These are phyloP conservation scores for Holothuria glaberrima DNA, from an alignment of 35 echinoderm and acorn worm genomes.

Conservation along the genomic window DNA sequence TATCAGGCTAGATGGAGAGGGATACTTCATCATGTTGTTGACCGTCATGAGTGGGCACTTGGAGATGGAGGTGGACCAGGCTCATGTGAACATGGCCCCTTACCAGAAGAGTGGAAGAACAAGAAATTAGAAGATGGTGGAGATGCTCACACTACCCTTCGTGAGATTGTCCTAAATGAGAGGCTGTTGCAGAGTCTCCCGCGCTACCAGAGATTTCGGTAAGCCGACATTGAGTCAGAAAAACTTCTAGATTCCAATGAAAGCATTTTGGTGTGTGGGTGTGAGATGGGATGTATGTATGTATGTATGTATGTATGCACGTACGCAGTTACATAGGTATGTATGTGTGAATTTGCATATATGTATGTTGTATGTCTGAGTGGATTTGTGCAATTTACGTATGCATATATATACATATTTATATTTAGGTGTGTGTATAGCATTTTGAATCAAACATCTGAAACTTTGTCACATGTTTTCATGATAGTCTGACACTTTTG, in stretches of 20 bases:
- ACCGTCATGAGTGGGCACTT: neutral
- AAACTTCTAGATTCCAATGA: too few species aligned
- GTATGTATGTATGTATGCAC: neutral
- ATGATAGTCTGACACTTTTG: too few species aligned
- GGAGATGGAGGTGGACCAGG: constrained; percentile 22
- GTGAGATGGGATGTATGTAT: too few species aligned
- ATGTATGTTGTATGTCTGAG: neutral
- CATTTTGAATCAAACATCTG: too few species aligned
- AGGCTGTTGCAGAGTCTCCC: neutral
- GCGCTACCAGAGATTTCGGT: neutral
- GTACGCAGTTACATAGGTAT: neutral
- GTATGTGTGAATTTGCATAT: too few species aligned
- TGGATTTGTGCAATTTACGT: too few species aligned
- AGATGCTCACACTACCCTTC: neutral
- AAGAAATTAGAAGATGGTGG: neutral
- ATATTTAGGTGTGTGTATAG: too few species aligned
- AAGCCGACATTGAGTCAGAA: neutral
- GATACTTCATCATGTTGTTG: neutral
- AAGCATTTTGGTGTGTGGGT: neutral
- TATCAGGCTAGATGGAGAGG: neutral
- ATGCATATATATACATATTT: too few species aligned
- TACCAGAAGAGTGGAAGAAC: neutral
- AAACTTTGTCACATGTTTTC: too few species aligned
- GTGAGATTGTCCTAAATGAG: neutral
- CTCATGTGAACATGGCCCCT: neutral